Base-by-base conservation (phyloP, 2,113 vertebrate species). In the Pygoscelis antarcticus region DNA sequence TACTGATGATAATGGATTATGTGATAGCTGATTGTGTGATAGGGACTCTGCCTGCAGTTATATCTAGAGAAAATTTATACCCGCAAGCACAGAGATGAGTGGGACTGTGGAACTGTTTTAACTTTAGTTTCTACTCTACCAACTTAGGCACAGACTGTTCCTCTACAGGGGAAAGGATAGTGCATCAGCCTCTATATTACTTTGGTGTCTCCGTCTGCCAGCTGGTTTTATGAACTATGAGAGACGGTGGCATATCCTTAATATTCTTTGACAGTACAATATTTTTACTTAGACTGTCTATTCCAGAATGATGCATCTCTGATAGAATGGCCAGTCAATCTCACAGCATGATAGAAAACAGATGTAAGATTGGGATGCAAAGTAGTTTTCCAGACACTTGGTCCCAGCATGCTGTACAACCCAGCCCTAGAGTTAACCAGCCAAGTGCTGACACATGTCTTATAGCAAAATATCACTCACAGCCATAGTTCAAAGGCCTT, bases 361-460 rank as follows among this genome's bases (percentile, higher is more conserved):
- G 98, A 98, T 98, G 98, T 98, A 96, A 98, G 98, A 98, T 98
- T 98, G 98, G 95, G 97, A 98, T 98, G 97, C 97, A 98, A 98
- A 98, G 98, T 98, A 98, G 97, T 98, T 98, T 98, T 98, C 98
- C 98, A 98, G 98, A 98, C 96, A 97, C 96, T 98, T 98, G 96
- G 97, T 98, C 98, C 95, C 98, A 98, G 98, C 98, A 97, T 98
- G 98, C 97, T 93, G 96, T 97, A 97, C 93, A 97, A 95, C 93
- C 89, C 78, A 98, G 97, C 74, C 96, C 95, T 96, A 97, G 97
- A 98, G 98, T 98, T 98, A 98, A 98, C 98, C 97, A 98, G 97
- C 98, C 97, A 98, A 98, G 98, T 98, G 98, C 98, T 98, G 98
- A 98, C 98, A 98, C 97, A 98, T 98, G 98, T 98, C 98, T 98